Percentiles rank a stretch among this genome's conserved stretches.
These are phyloP conservation scores for Cylloceria caligata DNA, from an alignment of 2,888 invertebrate genomes.

Conservation along the genomic window DNA sequence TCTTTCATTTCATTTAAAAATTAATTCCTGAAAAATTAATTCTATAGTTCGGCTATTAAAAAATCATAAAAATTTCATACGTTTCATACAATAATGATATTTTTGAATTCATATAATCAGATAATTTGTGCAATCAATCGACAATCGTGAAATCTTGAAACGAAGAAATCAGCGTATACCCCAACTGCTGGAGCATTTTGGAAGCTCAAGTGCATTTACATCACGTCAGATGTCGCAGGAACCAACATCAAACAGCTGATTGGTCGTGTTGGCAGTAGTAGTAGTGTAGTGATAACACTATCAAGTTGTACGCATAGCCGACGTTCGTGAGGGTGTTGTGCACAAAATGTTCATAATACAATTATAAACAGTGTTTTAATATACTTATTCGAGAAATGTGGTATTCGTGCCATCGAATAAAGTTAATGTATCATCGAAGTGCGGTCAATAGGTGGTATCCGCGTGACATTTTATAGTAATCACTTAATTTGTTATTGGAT, in stretches of 20 bases:
- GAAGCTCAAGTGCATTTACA: background rate
- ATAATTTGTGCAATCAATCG: background rate
- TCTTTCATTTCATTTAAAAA: background rate
- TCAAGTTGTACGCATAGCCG: conserved; percentile 2
- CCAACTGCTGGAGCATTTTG: background rate
- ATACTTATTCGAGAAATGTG: background rate
- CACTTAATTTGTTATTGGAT: background rate
- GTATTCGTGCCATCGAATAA: background rate
- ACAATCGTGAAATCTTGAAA: background rate
- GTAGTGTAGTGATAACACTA: background rate
- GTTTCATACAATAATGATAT: background rate
- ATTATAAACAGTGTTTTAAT: background rate
- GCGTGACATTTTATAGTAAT: conserved; percentile 20
- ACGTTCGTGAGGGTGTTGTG: conserved; percentile 26
- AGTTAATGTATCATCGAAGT: background rate
- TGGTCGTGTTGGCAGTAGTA: background rate
- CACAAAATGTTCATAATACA: background rate
- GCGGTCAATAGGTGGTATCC: background rate
- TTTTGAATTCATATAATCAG: background rate
- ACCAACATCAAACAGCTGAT: conserved; percentile 50
- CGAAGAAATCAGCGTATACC: background rate
- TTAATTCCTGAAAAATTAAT: background rate
- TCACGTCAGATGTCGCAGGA: conserved; percentile 7
- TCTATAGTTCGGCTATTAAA: background rate
- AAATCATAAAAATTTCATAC: background rate